Conservation (phyloP, 2,113 vertebrate species). For the Lota lota region DNA sequence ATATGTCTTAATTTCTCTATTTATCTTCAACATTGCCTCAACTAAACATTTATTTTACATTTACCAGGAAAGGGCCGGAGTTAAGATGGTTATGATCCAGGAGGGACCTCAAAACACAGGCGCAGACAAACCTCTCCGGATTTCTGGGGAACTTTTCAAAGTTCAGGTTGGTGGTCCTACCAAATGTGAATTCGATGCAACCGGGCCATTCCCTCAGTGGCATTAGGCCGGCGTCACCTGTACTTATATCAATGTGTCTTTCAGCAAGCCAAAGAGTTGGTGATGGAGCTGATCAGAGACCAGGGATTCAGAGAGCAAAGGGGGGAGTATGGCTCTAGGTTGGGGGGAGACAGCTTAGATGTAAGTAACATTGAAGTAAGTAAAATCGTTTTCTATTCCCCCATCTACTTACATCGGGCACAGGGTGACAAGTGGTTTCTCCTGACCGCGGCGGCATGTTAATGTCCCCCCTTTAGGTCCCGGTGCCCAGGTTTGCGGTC, state of each 20-base stretch:
- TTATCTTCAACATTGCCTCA: neutral
- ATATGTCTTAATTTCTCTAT: neutral
- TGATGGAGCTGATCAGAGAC: conserved; percentile 97
- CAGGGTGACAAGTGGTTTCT: rapidly evolving
- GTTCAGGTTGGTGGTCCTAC: conserved; percentile 80
- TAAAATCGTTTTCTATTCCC: neutral
- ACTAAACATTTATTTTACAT: no score
- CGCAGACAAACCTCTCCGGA: conserved; percentile 95
- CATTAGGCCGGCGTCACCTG: neutral
- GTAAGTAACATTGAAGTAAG: conserved; percentile 74
- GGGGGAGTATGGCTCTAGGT: conserved; percentile 93
- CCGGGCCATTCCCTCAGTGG: neutral
- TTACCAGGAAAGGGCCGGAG: conserved; percentile 88
- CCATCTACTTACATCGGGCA: neutral
- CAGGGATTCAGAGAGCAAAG: conserved; percentile 97
- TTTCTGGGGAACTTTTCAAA: conserved; percentile 98
- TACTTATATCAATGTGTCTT: conserved; percentile 11
- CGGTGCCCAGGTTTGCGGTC: conserved; percentile 96
- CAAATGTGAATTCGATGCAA: neutral
- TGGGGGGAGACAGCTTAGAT: conserved; percentile 89
- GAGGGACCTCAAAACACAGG: conserved; percentile 98
- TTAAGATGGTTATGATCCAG: conserved; percentile 99
- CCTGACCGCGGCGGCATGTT: neutral
- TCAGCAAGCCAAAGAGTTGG: conserved; percentile 99
- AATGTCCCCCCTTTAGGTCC: conserved; percentile 73